phyloP scores from a whole-genome alignment of 2,888 invertebrate genomes.

The Drosophila hamatofila region DNA sequence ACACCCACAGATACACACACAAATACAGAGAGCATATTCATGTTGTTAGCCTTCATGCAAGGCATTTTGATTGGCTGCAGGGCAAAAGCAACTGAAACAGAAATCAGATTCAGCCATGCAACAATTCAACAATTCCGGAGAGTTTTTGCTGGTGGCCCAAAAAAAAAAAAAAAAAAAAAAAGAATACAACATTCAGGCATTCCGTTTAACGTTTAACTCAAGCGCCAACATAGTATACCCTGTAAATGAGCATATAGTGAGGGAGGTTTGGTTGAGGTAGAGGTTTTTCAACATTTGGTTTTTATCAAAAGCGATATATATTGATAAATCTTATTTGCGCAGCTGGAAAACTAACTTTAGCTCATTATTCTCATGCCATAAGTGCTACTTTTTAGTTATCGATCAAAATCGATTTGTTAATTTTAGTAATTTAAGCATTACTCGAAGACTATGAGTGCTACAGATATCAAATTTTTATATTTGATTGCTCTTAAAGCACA shows the following conservation, averaged over 20 bases:
- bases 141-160: constrained; percentile 20
- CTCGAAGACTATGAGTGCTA: too few species aligned
- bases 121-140: constrained; percentile 52
- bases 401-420: too few species aligned
- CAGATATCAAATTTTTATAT: too few species aligned
- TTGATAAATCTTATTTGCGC: too few species aligned
- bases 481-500: too few species aligned
- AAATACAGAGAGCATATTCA: constrained; percentile 10
- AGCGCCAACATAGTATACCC: constrained; percentile 1
- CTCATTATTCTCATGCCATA: too few species aligned
- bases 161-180: neutral
- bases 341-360: too few species aligned
- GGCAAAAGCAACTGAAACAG: constrained; percentile 21
- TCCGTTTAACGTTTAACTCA: constrained; percentile 21
- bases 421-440: too few species aligned
- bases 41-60: constrained; percentile 48
- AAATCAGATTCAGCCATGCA: constrained; percentile 53
- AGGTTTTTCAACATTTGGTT: too few species aligned
- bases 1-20: constrained; percentile 9
- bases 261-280: neutral
- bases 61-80: constrained; percentile 56
- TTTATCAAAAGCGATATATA: neutral
- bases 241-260: neutral
- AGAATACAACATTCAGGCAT: constrained; percentile 45
- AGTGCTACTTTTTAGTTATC: too few species aligned